Conservation (phyloP, 2,888 invertebrate genomes). For the Gastracanthus pulcherrimus region DNA sequence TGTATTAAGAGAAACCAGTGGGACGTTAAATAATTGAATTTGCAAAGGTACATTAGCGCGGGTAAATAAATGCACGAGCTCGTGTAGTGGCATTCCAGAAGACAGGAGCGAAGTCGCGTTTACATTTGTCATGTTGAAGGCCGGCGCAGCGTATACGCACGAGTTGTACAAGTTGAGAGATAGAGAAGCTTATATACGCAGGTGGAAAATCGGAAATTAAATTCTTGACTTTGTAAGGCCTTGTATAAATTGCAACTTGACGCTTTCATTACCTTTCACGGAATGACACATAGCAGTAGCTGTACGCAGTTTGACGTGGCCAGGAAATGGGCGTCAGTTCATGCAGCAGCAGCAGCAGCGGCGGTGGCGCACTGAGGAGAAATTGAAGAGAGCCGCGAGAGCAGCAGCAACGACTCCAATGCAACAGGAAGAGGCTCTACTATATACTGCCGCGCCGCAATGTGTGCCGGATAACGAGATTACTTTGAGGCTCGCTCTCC, state of each 20-base stretch:
- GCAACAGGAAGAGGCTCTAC: background rate
- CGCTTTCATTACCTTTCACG: conserved; percentile 50
- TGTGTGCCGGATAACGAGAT: background rate
- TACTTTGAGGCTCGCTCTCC: background rate
- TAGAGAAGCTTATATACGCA: too few relatives aligned
- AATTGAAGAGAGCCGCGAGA: background rate
- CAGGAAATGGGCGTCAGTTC: conserved; percentile 7
- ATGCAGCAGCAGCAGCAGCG: too few relatives aligned
- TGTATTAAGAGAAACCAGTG: too few relatives aligned
- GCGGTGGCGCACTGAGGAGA: background rate
- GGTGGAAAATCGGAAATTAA: conserved; percentile 44
- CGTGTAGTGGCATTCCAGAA: background rate
- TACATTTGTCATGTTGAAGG: background rate
- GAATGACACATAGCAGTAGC: conserved; percentile 24
- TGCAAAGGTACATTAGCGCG: background rate
- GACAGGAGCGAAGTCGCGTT: background rate
- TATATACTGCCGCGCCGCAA: background rate
- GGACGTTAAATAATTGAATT: conserved; percentile 10
- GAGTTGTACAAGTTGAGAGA: too few relatives aligned
- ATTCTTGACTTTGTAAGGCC: conserved; percentile 32
- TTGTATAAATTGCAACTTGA: conserved; percentile 38
- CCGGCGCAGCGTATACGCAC: background rate
- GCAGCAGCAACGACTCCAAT: background rate
- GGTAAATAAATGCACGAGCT: background rate
- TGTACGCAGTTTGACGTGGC: background rate